Evolutionary conservation across 2,797 vertebrate species (phyloP), one percentile per base, ranked within the genome.

Genomic region (Masticophis lateralis): DNA sequence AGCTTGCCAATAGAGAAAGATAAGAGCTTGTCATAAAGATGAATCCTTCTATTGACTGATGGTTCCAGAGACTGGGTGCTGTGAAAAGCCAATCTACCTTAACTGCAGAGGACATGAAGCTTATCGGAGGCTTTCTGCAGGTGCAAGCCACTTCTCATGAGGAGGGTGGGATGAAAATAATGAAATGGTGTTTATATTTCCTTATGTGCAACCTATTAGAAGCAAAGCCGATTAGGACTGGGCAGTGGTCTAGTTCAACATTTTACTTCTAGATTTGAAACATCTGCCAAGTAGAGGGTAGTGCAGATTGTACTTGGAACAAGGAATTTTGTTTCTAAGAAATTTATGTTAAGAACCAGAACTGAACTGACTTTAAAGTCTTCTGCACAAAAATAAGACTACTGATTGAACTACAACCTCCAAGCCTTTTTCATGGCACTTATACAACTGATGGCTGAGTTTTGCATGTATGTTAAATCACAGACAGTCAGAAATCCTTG

Each of bases 1-100:
- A 74, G 59, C 66, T 69, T 88, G 74, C 91, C 94, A 92, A 95
- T 90, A 87, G 89, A 94, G 92, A 93, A 66, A 91, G 93, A 92
- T 93, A 93, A 94, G 89, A 88, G 87, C 69, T 88, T 93, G 87
- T 94, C 94, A 92, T 92, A 93, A 92, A 88, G 94, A 92, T 74
- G 88, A 91, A 63, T 63, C 87, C 74, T 66, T 91, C 87, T 9
- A n/a, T 27, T 66, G 61, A 90, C 32, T 87, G 91, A 18, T 88
- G 88, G 32, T 90, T 89, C 89, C 86, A 92, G 93, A 88, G 87
- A 89, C 55, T 92, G 60, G 61, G 92, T 92, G 66, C 93, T 93
- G 91, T 63, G 92, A 92, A 91, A 55, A 86, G 63, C 92, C 88
- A 57, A 25, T 86, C 86, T 90, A 90, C 57, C n/a, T 32, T 89